Conservation (phyloP, 2,113 vertebrate species). For the Balaenoptera acutorostrata region DNA sequence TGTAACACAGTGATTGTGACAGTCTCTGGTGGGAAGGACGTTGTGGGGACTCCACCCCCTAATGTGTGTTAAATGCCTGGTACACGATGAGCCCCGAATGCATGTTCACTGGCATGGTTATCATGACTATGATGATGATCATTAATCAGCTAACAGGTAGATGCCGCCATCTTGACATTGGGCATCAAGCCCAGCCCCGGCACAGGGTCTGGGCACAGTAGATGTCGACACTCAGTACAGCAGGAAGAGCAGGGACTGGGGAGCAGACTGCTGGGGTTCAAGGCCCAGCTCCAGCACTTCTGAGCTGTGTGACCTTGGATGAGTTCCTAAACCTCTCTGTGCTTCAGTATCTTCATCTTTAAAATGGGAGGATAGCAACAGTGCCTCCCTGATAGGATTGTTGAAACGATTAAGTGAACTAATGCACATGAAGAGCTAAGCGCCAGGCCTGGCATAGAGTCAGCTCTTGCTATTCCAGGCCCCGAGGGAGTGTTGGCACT, state of each 20-base stretch:
- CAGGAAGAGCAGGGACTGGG: not conserved
- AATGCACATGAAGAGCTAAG: not conserved
- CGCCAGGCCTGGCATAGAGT: not conserved
- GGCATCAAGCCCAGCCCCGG: not conserved
- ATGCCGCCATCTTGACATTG: not conserved
- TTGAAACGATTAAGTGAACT: not conserved
- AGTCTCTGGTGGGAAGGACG: not conserved
- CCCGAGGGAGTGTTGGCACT: fast-evolving
- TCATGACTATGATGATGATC: fast-evolving
- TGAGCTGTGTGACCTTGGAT: not conserved
- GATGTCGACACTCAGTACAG: not conserved
- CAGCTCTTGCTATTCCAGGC: not conserved
- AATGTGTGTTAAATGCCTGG: fast-evolving
- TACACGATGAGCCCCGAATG: fast-evolving
- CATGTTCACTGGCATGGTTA: fast-evolving
- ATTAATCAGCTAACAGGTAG: not conserved
- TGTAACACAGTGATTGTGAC: not conserved
- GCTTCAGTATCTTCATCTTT: not conserved
- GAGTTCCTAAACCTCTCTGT: not conserved
- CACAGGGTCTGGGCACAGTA: not conserved
- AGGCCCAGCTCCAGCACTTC: not conserved
- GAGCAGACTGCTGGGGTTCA: not conserved
- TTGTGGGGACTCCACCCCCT: not conserved
- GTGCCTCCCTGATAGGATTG: fast-evolving
- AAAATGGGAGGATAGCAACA: not conserved